Evolutionary conservation across 2,113 vertebrate species (phyloP), one percentile per base, ranked within the genome.

Genomic region (Myiozetetes cayanensis): DNA sequence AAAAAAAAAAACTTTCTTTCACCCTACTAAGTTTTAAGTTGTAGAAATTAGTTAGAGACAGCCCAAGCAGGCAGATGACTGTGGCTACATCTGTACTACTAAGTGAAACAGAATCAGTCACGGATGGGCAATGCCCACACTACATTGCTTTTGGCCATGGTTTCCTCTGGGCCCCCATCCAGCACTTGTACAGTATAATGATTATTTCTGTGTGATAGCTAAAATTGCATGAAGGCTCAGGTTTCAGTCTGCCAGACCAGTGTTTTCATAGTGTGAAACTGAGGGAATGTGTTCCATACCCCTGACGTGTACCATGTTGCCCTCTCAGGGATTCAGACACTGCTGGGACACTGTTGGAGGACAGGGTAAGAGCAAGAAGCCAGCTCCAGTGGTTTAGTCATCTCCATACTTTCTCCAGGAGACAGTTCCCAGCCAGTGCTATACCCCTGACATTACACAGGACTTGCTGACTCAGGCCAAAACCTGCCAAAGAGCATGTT

Each of bases 141-240:
- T 47, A 53, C 28, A 43, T 14, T 86, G 37, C 22, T 86, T 86
- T 86, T 74, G 73, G 73, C 20, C 28, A 59, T 13, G 18, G 43
- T 70, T 91, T 96, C 55, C 87, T 84, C 68, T 63, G 68, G 79
- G 93, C 19, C 23, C 6, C 8, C 20, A 58, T 73, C 80, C 84
- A 90, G 50, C 20, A 53, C 28, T 84, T 62, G 12, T 84, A 56
- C 8, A 86, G 37, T 31, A 53, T 43, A 89, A 90, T 56, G 66
- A 61, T 77, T 86, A 84, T 80, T 90, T 86, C 49, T 77, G 25
- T 77, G 70, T 0, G 0, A 63, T 49, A 41, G 49, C 37, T 90
- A 85, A 94, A 94, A 80, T 7, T 41, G 44, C 28, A 33, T 66
- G 72, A 96, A 95, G 37, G 50, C 68, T 91, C 41, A 49, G 72